phyloP scores from a whole-genome alignment of 2,797 vertebrate genomes.

The Poecilia picta region DNA sequence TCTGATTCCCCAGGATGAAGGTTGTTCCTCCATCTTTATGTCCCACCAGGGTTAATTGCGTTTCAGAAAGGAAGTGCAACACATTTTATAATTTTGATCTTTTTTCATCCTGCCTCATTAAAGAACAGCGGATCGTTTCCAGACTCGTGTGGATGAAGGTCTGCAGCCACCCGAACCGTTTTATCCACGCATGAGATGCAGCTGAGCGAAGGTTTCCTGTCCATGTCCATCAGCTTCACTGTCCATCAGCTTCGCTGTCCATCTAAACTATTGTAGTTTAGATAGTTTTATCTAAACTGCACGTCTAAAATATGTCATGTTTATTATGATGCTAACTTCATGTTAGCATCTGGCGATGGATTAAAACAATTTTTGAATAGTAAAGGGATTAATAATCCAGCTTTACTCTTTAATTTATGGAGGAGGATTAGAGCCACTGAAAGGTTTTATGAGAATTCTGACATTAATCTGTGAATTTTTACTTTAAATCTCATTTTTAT shows the following conservation, averaged over 20 bases:
- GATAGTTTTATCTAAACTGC: background rate
- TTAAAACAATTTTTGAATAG: background rate
- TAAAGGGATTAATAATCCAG: background rate
- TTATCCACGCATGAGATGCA: background rate
- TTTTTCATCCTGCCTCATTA: conserved; percentile 19
- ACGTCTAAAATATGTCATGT: background rate
- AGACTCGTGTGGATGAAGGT: conserved; percentile 41
- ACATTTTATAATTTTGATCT: conserved; percentile 38
- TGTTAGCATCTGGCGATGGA: background rate
- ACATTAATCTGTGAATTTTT: too few relatives aligned
- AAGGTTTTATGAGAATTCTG: too few relatives aligned
- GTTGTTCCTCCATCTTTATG: conserved; percentile 7
- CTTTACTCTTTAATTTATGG: background rate
- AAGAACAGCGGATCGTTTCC: conserved; percentile 68
- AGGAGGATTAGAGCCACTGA: too few relatives aligned
- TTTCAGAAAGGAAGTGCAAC: conserved; percentile 29
- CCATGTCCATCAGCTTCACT: background rate
- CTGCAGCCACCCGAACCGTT: conserved; percentile 30
- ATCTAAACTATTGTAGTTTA: too few relatives aligned
- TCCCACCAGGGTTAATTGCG: conserved; percentile 44
- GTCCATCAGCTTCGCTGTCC: too few relatives aligned
- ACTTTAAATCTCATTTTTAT: too few relatives aligned
- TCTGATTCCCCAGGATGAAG: conserved; percentile 13
- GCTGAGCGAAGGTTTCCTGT: background rate
- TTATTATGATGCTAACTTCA: background rate